Percentiles rank a stretch among this genome's conserved stretches.
Conservation (phyloP, 2,797 vertebrate genomes). For the Fratercula arctica region DNA sequence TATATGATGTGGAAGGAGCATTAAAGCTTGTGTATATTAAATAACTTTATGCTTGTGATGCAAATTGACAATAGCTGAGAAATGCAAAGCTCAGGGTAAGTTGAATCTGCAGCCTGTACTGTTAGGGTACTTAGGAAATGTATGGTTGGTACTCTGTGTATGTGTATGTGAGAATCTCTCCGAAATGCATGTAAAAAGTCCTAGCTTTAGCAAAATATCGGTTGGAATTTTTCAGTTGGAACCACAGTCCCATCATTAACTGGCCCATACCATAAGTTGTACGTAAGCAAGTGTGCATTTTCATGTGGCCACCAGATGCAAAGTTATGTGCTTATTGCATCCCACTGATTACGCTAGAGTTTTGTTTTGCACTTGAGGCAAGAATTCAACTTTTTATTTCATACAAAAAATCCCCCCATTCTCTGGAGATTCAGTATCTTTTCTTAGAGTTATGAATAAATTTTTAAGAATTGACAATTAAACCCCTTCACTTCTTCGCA, state of each 20-base stretch:
- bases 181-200: not conserved
- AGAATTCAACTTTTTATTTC: not conserved
- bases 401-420: accelerated
- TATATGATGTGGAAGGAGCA: slow-evolving; percentile 24
- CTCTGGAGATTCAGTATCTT: not conserved
- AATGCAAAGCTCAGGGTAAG: slow-evolving; percentile 56
- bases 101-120: not conserved
- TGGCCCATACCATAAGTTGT: not conserved
- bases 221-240: not conserved
- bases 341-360: not conserved
- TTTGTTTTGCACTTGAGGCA: not conserved
- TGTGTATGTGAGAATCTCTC: not conserved
- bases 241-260: not conserved
- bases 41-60: slow-evolving; percentile 61
- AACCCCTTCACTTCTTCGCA: not conserved
- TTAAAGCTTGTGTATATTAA: slow-evolving; percentile 63
- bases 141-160: not conserved
- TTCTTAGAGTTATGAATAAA: not conserved
- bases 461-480: not conserved
- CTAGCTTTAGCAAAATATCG: not conserved
- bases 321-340: not conserved
- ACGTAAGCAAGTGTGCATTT: not conserved
- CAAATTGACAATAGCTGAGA: slow-evolving; percentile 59
- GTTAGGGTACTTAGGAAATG: not conserved
- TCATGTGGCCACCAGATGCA: not conserved